These are phyloP conservation scores for Chamaea fasciata DNA, from an alignment of 2,113 vertebrate genomes.

Conservation along the genomic window DNA sequence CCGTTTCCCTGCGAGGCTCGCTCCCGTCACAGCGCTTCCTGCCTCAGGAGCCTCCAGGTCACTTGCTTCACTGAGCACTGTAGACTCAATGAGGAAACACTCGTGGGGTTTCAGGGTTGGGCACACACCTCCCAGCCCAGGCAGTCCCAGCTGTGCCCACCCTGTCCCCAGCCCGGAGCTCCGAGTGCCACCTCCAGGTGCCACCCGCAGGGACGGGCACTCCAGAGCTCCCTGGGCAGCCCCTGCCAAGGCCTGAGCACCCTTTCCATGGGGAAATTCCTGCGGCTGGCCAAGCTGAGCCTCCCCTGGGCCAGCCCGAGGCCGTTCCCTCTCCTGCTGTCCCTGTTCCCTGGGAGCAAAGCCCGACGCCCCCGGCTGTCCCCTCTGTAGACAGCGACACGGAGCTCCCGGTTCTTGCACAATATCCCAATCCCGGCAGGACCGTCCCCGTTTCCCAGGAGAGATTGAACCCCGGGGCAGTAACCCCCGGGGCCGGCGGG, in stretches of 20 bases:
- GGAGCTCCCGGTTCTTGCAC: background rate
- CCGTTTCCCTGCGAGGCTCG: rapidly evolving
- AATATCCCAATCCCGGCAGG: rapidly evolving
- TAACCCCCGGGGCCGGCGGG: too few relatives aligned
- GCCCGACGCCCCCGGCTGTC: background rate
- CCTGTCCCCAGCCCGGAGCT: background rate
- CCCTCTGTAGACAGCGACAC: background rate
- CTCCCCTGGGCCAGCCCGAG: background rate
- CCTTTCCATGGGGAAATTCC: background rate
- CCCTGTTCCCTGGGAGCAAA: background rate
- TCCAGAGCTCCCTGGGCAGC: background rate
- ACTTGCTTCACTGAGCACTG: too few relatives aligned
- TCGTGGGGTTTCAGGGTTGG: background rate
- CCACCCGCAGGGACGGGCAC: background rate
- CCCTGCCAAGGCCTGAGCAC: background rate
- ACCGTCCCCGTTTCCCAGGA: background rate
- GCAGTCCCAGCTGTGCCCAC: background rate
- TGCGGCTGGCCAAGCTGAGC: background rate
- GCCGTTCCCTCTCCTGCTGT: background rate
- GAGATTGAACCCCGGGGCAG: rapidly evolving
- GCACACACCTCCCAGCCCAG: rapidly evolving
- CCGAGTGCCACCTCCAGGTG: background rate
- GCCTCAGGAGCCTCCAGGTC: background rate
- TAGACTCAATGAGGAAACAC: background rate
- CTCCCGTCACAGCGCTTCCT: background rate